Conservation (phyloP, 2,888 invertebrate species). For the Diaprepes abbreviatus region DNA sequence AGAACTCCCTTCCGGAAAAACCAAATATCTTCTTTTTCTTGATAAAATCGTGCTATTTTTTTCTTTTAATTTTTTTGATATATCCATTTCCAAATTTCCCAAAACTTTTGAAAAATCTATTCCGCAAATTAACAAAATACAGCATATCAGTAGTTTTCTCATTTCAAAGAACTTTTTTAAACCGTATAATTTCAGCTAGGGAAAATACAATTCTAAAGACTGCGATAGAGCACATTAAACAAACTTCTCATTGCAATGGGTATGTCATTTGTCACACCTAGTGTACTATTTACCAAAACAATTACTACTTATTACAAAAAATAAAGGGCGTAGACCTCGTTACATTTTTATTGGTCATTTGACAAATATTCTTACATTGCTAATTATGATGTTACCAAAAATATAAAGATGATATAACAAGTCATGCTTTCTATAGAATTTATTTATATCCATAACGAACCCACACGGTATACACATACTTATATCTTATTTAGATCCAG, state of each 20-base stretch:
- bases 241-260: neutral
- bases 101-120: constrained; percentile 44
- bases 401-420: no score
- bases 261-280: neutral
- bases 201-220: no score
- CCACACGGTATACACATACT: no score
- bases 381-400: no score
- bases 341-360: no score
- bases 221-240: no score
- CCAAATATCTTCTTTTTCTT: constrained; percentile 55
- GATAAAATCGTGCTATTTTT: constrained; percentile 52
- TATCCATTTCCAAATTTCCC: constrained; percentile 55
- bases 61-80: constrained; percentile 47
- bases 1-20: constrained; percentile 60
- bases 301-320: neutral
- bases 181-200: no score
- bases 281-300: neutral
- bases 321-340: neutral
- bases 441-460: no score
- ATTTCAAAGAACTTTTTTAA: neutral
- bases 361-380: no score
- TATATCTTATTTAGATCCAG: no score
- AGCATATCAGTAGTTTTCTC: neutral
- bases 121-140: constrained; percentile 32
- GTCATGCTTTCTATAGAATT: no score